A percentile compares a stretch with the other conserved stretches of the same genome.
Conservation (phyloP, 2,888 invertebrate genomes). For the Drosophila trichaetosa region DNA sequence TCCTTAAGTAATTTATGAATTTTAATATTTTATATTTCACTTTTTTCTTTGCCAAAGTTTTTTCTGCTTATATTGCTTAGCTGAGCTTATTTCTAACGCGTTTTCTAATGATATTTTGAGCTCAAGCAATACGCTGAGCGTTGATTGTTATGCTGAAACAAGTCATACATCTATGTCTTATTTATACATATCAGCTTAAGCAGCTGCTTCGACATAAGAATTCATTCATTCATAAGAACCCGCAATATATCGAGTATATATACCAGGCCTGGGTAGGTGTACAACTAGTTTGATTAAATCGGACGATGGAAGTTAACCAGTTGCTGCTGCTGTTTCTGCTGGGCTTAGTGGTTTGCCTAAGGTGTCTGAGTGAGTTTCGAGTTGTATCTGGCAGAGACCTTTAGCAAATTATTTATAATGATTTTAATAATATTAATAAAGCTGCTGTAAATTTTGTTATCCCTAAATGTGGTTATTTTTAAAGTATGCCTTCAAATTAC, state of each 20-base stretch:
- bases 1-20: neutral
- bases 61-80: neutral
- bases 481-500: neutral
- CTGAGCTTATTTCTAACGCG: neutral
- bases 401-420: neutral
- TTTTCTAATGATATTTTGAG: neutral
- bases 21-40: too few relatives aligned
- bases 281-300: neutral
- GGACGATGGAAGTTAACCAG: conserved; percentile 12
- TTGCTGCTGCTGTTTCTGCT: conserved; percentile 7
- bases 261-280: neutral
- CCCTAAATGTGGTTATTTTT: neutral
- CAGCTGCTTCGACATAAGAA: too few relatives aligned
- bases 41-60: neutral
- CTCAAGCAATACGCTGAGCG: neutral
- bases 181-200: neutral
- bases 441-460: too few relatives aligned
- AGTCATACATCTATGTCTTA: neutral
- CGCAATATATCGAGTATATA: conserved; percentile 5
- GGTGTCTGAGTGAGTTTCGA: conserved; percentile 25
- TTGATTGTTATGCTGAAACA: neutral
- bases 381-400: neutral
- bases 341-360: neutral
- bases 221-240: too few relatives aligned
- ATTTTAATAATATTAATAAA: too few relatives aligned